Percentiles rank a stretch among this genome's conserved stretches.
phyloP scores from a whole-genome alignment of 2,888 invertebrate species.

The Actias luna region DNA sequence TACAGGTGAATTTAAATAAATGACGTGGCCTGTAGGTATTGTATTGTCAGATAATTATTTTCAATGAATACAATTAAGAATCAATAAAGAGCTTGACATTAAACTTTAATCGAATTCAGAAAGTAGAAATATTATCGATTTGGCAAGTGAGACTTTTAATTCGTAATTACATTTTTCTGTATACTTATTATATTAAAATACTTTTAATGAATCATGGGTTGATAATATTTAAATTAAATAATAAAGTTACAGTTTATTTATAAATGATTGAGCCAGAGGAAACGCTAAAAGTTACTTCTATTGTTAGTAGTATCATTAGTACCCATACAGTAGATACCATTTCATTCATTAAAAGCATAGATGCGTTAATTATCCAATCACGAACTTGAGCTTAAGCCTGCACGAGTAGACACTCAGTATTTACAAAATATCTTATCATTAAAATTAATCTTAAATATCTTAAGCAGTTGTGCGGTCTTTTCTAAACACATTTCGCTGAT shows the following conservation, averaged over 20 bases:
- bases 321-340: not conserved
- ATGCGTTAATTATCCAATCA: constrained; percentile 45
- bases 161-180: no score
- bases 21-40: no score
- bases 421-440: not conserved
- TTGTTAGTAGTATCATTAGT: not conserved
- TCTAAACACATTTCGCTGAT: not conserved
- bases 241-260: not conserved
- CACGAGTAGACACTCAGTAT: not conserved
- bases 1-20: no score
- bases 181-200: not conserved
- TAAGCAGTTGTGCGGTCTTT: not conserved
- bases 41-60: no score
- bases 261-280: not conserved
- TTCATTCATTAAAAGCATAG: constrained; percentile 18
- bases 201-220: not conserved
- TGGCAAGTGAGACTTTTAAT: no score
- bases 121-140: no score
- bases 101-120: no score
- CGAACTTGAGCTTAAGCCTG: constrained; percentile 31
- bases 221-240: not conserved
- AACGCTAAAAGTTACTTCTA: not conserved
- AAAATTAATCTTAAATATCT: not conserved
- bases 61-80: no score
- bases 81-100: no score